Conservation (phyloP, 2,797 vertebrate genomes). For the Philypnodon macrostomus region DNA sequence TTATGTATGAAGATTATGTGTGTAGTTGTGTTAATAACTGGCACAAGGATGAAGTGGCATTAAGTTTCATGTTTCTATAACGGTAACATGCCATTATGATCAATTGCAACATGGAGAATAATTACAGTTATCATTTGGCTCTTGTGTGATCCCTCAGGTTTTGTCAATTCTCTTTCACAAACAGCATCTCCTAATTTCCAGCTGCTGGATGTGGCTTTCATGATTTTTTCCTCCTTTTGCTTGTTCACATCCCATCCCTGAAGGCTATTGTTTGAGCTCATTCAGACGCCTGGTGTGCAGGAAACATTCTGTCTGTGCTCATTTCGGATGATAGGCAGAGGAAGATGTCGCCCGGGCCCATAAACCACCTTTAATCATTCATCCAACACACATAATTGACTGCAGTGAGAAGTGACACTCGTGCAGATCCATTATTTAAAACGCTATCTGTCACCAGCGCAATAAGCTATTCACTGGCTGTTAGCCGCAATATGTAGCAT, state of each 20-base stretch:
- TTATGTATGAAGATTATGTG: no score
- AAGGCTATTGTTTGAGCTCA: constrained; percentile 34
- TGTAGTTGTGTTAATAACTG: constrained; percentile 1
- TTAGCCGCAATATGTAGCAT: constrained; percentile 34
- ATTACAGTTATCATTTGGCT: constrained; percentile 4
- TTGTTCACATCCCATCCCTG: constrained; percentile 23
- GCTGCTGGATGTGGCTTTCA: constrained; percentile 28
- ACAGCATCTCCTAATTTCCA: constrained; percentile 23
- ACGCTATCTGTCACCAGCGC: constrained; percentile 43
- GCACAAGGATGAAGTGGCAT: not conserved
- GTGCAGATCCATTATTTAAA: constrained; percentile 54
- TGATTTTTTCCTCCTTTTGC: constrained; percentile 10
- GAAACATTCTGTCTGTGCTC: constrained; percentile 33
- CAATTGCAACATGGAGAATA: constrained; percentile 1
- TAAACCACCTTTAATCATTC: constrained; percentile 60
- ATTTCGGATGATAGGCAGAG: constrained; percentile 27
- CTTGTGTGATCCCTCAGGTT: constrained; percentile 11
- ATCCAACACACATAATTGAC: constrained; percentile 54
- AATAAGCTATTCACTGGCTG: constrained; percentile 38
- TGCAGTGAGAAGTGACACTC: constrained; percentile 51
- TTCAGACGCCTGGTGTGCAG: constrained; percentile 34
- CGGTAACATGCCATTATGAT: not conserved
- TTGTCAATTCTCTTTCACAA: constrained; percentile 20
- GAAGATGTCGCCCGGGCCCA: constrained; percentile 30
- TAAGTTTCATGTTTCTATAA: constrained; percentile 3